Evolutionary conservation across 2,888 invertebrate genomes (phyloP), one percentile per base, ranked within the genome.

Genomic region (Pristionchus japonicus): DNA sequence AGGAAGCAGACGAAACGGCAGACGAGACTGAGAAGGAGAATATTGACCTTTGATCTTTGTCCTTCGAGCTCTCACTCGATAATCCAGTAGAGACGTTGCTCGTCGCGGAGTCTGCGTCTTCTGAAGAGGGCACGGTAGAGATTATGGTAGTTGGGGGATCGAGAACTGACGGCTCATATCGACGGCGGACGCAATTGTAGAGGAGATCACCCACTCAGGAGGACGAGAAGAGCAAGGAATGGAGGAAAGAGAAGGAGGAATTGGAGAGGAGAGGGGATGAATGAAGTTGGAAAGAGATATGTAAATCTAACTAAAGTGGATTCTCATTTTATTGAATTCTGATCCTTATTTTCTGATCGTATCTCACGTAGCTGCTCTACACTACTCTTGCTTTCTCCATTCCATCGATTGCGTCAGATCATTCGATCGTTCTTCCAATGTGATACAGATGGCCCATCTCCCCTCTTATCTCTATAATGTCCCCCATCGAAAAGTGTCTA

Each of bases 41-140:
- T 13, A 47, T 52, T 83, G 82, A 52, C 52, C 49, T 83, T 83
- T 83, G 82, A 34, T 52, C 52, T 83, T 47, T 80, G 47, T 4
- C 47, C 47, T n/a, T n/a, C n/a, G 4, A 17, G 9, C 23, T 31
- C 80, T 47, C 31, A 52, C 82, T 52, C 52, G 52, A 83, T 9
- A 31, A 0, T 23, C 82, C 82, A 20, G 52, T 83, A 34, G 49
- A 52, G 34, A 49, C 82, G 20, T 77, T 52, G 52, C 82, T 83
- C 52, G 82, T 52, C 23, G 82, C 82, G 23, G 49, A 49, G 49
- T 83, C 49, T 9, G 82, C 52, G 7, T 83, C 82, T 83, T 77
- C 77, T 77, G 77, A 47, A 43, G 43, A 27, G 43, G 23, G 34
- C 43, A n/a, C n/a, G 47, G 70, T 70, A 70, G 70, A 74, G 37